phyloP scores from a whole-genome alignment of 2,888 invertebrate genomes.

The Drosophila anomalata region DNA sequence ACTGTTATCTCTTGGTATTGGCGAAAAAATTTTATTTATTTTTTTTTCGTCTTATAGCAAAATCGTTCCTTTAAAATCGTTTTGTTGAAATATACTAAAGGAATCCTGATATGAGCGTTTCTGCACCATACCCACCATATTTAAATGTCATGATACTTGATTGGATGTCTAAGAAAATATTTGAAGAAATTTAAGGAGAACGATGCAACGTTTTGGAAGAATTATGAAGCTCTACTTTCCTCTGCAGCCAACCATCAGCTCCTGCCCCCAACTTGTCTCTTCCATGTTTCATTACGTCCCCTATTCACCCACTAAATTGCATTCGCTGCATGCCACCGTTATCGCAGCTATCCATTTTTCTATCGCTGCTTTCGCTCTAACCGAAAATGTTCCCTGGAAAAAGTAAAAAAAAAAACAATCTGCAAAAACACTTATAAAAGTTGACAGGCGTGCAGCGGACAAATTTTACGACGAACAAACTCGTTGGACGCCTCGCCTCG shows the following conservation, averaged over 20 bases:
- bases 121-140: neutral
- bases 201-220: neutral
- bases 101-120: neutral
- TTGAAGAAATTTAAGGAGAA: neutral
- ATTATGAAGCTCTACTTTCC: neutral
- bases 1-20: too few species aligned
- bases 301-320: conserved; percentile 60
- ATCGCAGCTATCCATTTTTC: conserved; percentile 56
- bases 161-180: neutral
- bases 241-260: neutral
- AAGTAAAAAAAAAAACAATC: conserved; percentile 65
- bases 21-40: too few species aligned
- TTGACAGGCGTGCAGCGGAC: conserved; percentile 78
- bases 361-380: neutral
- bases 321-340: conserved; percentile 55
- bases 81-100: neutral
- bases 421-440: conserved; percentile 74
- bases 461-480: conserved; percentile 65
- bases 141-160: neutral
- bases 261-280: neutral
- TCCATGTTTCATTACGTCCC: conserved; percentile 12
- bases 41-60: too few species aligned
- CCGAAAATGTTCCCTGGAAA: conserved; percentile 30
- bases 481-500: conserved; percentile 55
- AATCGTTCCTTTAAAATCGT: too few species aligned